A percentile compares a stretch with the other conserved stretches of the same genome.
Conservation (phyloP, 2,113 vertebrate species). For the Chamaetylas fuelleborni region DNA sequence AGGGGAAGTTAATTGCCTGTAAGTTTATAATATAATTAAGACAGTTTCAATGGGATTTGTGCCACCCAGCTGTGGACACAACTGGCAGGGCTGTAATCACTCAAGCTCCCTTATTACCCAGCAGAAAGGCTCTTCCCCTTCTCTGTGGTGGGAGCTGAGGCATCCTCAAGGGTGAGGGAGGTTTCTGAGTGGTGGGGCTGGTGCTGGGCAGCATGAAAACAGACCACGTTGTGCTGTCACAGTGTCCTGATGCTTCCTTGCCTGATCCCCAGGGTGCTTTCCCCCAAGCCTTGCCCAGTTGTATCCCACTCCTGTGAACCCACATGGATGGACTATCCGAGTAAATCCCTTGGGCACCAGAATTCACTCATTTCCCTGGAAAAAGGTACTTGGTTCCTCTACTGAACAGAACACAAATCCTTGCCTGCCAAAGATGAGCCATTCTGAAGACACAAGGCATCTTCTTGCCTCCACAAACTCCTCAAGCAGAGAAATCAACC, state of each 20-base stretch:
- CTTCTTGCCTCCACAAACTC: neutral
- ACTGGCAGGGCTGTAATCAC: neutral
- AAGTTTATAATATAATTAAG: neutral
- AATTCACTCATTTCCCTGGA: neutral
- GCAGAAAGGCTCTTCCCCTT: neutral
- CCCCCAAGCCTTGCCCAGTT: neutral
- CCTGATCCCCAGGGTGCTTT: neutral
- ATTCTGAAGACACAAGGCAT: neutral
- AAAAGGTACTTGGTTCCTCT: neutral
- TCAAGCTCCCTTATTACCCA: neutral
- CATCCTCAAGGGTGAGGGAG: neutral
- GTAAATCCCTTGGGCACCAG: neutral
- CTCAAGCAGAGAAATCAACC: neutral
- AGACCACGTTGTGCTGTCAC: fast-evolving
- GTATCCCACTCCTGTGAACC: neutral
- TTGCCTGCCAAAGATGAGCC: neutral
- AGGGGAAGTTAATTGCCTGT: slow-evolving; percentile 21
- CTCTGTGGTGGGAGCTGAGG: neutral
- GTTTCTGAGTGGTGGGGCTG: neutral
- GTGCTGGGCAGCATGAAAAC: neutral
- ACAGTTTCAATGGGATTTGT: slow-evolving; percentile 5
- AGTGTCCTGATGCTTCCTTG: neutral
- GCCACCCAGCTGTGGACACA: neutral
- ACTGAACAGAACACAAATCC: neutral
- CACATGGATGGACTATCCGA: neutral